Conservation (phyloP, 2,888 invertebrate species). For the Callyntrura sp. region DNA sequence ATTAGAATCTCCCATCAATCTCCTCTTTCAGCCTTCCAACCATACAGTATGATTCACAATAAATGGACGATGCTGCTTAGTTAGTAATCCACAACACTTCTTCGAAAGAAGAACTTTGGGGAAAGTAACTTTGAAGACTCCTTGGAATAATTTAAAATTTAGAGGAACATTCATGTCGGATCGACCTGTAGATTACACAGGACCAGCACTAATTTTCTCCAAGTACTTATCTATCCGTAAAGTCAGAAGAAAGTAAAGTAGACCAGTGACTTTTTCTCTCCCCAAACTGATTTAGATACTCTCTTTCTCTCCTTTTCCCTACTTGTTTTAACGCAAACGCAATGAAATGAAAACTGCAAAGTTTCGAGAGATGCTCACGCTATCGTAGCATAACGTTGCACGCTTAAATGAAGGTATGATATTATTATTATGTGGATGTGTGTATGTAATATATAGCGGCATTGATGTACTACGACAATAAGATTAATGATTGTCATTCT, state of each 20-base stretch:
- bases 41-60: neutral
- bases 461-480: slow-evolving; percentile 74
- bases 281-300: neutral
- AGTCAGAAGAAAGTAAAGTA: neutral
- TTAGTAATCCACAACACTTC: too few species aligned
- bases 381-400: neutral
- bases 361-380: slow-evolving; percentile 28
- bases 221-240: neutral
- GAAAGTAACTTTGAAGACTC: too few species aligned
- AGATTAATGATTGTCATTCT: slow-evolving; percentile 83
- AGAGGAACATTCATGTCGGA: slow-evolving; percentile 14
- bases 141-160: too few species aligned
- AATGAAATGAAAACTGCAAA: slow-evolving; percentile 57
- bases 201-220: neutral
- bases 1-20: neutral
- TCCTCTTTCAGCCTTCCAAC: neutral
- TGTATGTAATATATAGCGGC: too few species aligned
- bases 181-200: slow-evolving; percentile 34
- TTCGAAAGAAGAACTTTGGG: too few species aligned
- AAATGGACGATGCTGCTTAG: too few species aligned
- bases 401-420: slow-evolving; percentile 10
- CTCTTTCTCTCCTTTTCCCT: slow-evolving; percentile 14
- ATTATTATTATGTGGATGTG: neutral
- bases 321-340: neutral
- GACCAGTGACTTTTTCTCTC: neutral